A percentile compares a stretch with the other conserved stretches of the same genome.
These are phyloP conservation scores for Ceuthmochares aereus DNA, from an alignment of 2,113 vertebrate genomes.

Conservation along the genomic window DNA sequence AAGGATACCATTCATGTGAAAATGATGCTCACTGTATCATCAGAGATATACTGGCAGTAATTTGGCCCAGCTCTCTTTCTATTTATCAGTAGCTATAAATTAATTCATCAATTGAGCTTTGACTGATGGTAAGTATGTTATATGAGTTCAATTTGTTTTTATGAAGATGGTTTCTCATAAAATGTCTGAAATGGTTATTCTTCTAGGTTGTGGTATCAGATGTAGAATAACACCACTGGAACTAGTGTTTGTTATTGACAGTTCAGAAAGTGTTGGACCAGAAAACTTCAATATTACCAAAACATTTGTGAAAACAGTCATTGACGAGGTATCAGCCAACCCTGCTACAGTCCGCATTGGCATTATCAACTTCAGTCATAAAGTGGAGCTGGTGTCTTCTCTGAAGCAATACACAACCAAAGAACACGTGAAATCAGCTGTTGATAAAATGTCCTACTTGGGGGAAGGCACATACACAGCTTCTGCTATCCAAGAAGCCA, in stretches of 20 bases:
- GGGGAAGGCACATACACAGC: conserved; percentile 88
- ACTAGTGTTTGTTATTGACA: conserved; percentile 89
- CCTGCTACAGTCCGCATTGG: conserved; percentile 73
- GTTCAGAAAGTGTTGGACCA: conserved; percentile 88
- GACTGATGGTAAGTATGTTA: background rate
- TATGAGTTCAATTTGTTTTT: background rate
- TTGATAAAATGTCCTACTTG: conserved; percentile 84
- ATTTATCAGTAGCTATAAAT: background rate
- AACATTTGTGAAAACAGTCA: conserved; percentile 82
- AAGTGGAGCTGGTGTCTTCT: conserved; percentile 75
- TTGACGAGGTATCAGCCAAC: conserved; percentile 75
- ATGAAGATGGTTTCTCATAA: background rate
- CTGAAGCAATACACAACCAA: conserved; percentile 75
- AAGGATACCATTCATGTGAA: background rate
- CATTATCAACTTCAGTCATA: conserved; percentile 87
- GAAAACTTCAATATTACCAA: conserved; percentile 86
- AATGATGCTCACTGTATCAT: accelerated
- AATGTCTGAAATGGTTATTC: background rate
- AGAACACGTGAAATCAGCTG: conserved; percentile 73
- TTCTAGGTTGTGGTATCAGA: conserved; percentile 84
- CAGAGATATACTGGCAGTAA: background rate
- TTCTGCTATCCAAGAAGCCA: conserved; percentile 79
- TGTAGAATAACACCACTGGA: conserved; percentile 84
- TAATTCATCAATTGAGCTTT: background rate
- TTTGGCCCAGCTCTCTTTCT: background rate